Base-by-base conservation (phyloP, 2,888 invertebrate species). In the Sussaba pulchella region DNA sequence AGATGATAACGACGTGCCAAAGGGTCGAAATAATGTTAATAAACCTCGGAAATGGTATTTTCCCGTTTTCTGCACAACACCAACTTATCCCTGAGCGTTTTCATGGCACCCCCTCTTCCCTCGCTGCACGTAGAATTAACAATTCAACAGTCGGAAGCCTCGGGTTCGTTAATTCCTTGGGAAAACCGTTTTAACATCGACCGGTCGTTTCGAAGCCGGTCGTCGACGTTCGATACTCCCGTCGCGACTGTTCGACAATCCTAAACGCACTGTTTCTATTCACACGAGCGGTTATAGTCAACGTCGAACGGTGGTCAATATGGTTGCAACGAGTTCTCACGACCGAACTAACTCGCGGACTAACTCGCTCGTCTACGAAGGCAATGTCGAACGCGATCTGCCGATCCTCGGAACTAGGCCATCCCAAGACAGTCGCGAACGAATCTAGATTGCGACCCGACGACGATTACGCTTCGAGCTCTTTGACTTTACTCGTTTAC, bases 61-160 rank as follows among this genome's bases (percentile, higher is more conserved):
- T 61, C 63, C 50, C 84, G 85, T 50, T 87, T 86, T 45, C 85
- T 87, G 85, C 87, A 88, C 59, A 86, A 74, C 31, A 83, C 64
- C 69, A 89, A 87, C 77, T 86, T 88, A 69, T 83, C 87, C 79
- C 81, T 87, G 59, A 89, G 73, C 21, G 87, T 83, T 71, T 83
- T 86, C 89, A 89, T 88, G 12, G 21, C 6, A n/a, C 17, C 8
- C 36, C 14, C n/a, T n/a, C n/a, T n/a, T n/a, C n/a, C 8, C 6
- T 21, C 10, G 17, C 21, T 17, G 36, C 17, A 61, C 47, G 57
- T n/a, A 1, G 17, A 64, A 50, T 9, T 9, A 57, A 41, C 14
- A 36, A 47, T 63, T 63, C 21, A 21, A 19, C 43, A 21, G n/a
- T 57, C 17, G 3, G 54, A n/a, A n/a, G n/a, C 14, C 14, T 54